Conservation (phyloP, 2,113 vertebrate species). For the Sorex araneus region DNA sequence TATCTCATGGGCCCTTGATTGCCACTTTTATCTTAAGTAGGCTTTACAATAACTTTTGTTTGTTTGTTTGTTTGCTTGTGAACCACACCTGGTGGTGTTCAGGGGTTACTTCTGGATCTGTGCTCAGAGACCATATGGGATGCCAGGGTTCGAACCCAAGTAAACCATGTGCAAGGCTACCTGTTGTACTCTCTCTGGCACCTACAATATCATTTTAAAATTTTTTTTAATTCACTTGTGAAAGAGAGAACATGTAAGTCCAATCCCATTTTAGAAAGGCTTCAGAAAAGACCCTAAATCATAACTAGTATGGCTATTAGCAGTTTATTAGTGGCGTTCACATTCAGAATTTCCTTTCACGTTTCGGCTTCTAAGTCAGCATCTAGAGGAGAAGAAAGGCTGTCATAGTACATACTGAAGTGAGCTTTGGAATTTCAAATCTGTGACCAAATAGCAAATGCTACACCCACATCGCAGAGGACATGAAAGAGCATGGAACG, state of each 20-base stretch:
- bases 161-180: too few relatives aligned
- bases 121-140: too few relatives aligned
- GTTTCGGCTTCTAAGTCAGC: slow-evolving; percentile 17
- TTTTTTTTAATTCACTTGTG: neutral
- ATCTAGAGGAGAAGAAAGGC: neutral
- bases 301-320: neutral
- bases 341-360: slow-evolving; percentile 4
- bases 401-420: neutral
- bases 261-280: neutral
- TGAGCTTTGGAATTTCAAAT: neutral
- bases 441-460: neutral
- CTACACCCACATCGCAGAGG: neutral
- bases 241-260: neutral
- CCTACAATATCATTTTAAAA: neutral
- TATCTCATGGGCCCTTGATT: neutral
- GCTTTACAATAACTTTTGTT: too few relatives aligned
- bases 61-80: too few relatives aligned
- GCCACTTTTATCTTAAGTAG: neutral
- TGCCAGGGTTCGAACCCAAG: too few relatives aligned
- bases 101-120: too few relatives aligned
- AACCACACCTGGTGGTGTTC: too few relatives aligned
- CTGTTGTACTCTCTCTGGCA: too few relatives aligned
- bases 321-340: neutral
- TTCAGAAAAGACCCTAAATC: neutral
- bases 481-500: neutral